Evolutionary conservation across 2,888 invertebrate species (phyloP).

Genomic region (Agonopterix alstromeriana): DNA sequence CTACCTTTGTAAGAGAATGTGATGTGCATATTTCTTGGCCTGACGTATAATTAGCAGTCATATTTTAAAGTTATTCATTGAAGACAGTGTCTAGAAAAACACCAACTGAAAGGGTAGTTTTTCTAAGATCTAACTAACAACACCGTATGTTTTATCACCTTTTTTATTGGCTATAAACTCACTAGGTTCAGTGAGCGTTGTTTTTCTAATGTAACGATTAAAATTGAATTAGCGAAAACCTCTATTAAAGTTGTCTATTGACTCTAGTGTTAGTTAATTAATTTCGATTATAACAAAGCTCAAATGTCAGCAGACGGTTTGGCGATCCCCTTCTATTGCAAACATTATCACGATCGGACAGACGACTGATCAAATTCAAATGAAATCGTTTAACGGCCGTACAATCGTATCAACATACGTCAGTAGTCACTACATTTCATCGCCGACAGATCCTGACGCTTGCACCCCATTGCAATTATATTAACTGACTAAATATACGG

Average conservation of each 20-base stretch:
- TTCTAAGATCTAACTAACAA: too few species aligned
- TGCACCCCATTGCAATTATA: conserved; percentile 19
- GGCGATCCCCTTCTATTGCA: conserved; percentile 34
- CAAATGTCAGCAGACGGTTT: conserved; percentile 2
- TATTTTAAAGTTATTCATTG: neutral
- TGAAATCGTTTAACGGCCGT: conserved; percentile 61
- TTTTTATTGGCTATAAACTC: too few species aligned
- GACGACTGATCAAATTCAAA: conserved; percentile 73
- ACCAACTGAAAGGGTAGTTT: too few species aligned
- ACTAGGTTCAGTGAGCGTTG: too few species aligned
- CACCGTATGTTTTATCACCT: too few species aligned
- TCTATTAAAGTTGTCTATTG: too few species aligned
- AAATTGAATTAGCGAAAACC: too few species aligned
- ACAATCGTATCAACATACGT: conserved; percentile 72
- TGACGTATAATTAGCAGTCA: conserved; percentile 1
- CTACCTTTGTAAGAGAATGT: conserved; percentile 11
- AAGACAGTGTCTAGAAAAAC: neutral
- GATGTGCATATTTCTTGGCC: conserved; percentile 4
- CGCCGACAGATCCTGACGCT: conserved; percentile 29
- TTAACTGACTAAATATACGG: too few species aligned
- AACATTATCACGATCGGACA: conserved; percentile 63
- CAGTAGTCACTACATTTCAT: conserved; percentile 55
- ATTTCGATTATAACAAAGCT: conserved; percentile 1
- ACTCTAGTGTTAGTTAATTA: conserved; percentile 6
- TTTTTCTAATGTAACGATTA: too few species aligned